Percentiles rank a stretch among this genome's conserved stretches.
phyloP scores from a whole-genome alignment of 2,113 vertebrate genomes.

The Heloderma charlesbogerti region DNA sequence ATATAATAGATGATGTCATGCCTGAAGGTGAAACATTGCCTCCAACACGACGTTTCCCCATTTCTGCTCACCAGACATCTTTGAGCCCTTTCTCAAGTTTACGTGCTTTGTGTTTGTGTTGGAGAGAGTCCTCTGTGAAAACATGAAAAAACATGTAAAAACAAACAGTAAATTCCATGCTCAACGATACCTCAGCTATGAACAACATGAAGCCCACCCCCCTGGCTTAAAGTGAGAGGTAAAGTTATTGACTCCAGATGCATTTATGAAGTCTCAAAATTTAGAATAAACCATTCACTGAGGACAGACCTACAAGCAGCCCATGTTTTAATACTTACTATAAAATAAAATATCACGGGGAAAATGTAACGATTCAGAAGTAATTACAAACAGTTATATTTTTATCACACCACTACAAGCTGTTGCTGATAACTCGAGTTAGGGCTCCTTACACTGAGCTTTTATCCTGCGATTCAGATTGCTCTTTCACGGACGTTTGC shows the following conservation, averaged over 20 bases:
- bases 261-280: constrained; percentile 33
- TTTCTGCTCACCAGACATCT: constrained; percentile 17
- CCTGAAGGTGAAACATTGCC: neutral
- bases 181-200: constrained; percentile 39
- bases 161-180: constrained; percentile 48
- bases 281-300: constrained; percentile 37
- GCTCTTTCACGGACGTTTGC: too few species aligned
- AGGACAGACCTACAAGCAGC: constrained; percentile 22
- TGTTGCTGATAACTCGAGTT: neutral
- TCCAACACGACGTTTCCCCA: constrained; percentile 1
- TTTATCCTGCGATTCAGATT: too few species aligned
- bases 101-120: constrained; percentile 17
- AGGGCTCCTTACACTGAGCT: too few species aligned
- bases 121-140: constrained; percentile 27
- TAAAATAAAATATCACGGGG: constrained; percentile 36
- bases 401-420: neutral
- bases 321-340: constrained; percentile 11
- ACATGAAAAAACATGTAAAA: constrained; percentile 47
- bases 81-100: constrained; percentile 26
- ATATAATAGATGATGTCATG: constrained; percentile 9
- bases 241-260: constrained; percentile 58
- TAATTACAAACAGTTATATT: constrained; percentile 44
- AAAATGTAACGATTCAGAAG: neutral
- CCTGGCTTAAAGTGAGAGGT: neutral
- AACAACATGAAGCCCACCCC: neutral